A percentile compares a stretch with the other conserved stretches of the same genome.
phyloP scores from a whole-genome alignment of 1,140 invertebrate species.

The Heliconius hewitsoni region DNA sequence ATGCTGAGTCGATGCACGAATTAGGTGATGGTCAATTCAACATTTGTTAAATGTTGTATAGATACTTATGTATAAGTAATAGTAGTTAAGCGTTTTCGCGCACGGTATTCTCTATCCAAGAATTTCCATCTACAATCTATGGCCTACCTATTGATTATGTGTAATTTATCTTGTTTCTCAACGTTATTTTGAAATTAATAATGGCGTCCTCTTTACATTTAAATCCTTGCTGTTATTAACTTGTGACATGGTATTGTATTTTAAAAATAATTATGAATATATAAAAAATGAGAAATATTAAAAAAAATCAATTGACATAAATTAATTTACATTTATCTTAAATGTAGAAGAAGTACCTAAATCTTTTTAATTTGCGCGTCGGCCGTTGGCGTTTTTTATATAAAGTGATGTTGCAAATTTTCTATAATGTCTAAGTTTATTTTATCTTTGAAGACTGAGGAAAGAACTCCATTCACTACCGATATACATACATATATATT shows the following conservation, averaged over 20 bases:
- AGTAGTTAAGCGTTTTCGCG: conserved; percentile 4
- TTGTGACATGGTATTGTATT: background rate
- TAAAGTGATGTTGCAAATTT: too few relatives aligned
- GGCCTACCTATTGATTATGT: conserved; percentile 15
- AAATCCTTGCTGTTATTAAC: background rate
- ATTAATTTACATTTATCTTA: too few relatives aligned
- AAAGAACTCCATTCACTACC: too few relatives aligned
- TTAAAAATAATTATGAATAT: background rate
- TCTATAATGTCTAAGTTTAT: too few relatives aligned
- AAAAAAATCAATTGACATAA: too few relatives aligned
- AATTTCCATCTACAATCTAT: conserved; percentile 12
- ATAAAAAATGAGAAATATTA: too few relatives aligned
- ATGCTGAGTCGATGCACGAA: background rate
- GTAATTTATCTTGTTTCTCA: conserved; percentile 16
- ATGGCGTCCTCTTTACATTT: conserved; percentile 4
- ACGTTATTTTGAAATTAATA: conserved; percentile 12
- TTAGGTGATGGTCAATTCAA: background rate
- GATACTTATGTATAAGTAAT: background rate
- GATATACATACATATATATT: too few relatives aligned
- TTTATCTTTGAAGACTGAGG: too few relatives aligned
- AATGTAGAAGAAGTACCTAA: too few relatives aligned
- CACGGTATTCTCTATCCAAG: conserved; percentile 4
- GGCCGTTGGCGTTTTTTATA: too few relatives aligned
- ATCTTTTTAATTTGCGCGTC: too few relatives aligned
- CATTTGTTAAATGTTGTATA: conserved; percentile 4